Percentiles rank a stretch among this genome's conserved stretches.
Evolutionary conservation across 2,113 vertebrate genomes (phyloP).

Genomic region (Gavia stellata): DNA sequence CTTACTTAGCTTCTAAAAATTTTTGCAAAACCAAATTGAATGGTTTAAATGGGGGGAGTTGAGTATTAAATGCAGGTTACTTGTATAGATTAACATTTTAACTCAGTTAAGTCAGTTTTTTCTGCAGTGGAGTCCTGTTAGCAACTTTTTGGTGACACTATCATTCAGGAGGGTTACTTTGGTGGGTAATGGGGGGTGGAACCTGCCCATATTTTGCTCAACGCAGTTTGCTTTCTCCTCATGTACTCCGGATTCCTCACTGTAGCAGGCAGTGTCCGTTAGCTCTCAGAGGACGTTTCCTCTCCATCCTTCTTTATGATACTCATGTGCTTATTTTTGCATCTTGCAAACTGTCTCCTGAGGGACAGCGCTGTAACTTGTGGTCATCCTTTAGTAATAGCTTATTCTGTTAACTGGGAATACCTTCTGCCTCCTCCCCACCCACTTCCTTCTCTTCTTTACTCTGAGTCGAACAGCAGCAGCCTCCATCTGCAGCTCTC

Average conservation of each 20-base stretch:
- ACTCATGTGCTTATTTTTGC: background rate
- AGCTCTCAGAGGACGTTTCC: background rate
- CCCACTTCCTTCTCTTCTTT: background rate
- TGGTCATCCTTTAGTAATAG: background rate
- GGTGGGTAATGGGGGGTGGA: background rate
- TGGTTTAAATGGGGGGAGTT: conserved; percentile 30
- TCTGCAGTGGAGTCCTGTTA: background rate
- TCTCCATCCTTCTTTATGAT: background rate
- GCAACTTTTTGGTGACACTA: background rate
- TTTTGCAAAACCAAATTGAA: conserved; percentile 47
- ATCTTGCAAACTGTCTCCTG: background rate
- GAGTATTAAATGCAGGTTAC: conserved; percentile 38
- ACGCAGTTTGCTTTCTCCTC: background rate
- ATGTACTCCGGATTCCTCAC: background rate
- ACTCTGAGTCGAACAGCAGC: background rate
- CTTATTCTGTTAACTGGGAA: background rate
- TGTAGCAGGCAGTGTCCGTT: background rate
- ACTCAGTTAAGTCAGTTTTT: background rate
- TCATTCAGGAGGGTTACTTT: background rate
- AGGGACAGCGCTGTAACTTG: background rate
- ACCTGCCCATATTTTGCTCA: background rate
- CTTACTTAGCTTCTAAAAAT: conserved; percentile 60
- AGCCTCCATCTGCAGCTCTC: background rate
- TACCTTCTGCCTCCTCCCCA: background rate
- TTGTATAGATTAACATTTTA: background rate